Evolutionary conservation across 2,797 vertebrate species (phyloP).

Genomic region (Ptychobarbus kaznakovi): DNA sequence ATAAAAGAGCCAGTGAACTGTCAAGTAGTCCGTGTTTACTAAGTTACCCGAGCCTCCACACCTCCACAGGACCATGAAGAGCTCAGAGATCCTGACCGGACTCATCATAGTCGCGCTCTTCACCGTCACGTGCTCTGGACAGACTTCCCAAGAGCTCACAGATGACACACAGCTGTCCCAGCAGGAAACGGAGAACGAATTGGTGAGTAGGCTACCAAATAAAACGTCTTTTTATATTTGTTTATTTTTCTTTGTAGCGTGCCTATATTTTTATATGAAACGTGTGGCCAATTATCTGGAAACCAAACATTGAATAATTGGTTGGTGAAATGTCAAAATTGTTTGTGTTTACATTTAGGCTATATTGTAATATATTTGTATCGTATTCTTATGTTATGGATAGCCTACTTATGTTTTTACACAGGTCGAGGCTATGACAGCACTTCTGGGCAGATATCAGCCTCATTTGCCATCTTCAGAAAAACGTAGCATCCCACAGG

Average conservation of each 20-base stretch:
- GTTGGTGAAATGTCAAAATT: background rate
- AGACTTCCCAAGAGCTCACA: conserved; percentile 70
- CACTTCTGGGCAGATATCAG: conserved; percentile 74
- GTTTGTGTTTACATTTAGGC: background rate
- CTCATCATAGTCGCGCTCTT: conserved; percentile 72
- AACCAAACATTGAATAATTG: background rate
- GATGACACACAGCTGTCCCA: conserved; percentile 71
- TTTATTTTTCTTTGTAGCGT: background rate
- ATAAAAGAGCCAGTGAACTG: conserved; percentile 52
- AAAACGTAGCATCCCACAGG: conserved; percentile 79
- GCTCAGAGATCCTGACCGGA: conserved; percentile 67
- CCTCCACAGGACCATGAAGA: conserved; percentile 73
- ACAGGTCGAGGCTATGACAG: conserved; percentile 79
- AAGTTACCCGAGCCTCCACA: conserved; percentile 1
- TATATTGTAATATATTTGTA: background rate
- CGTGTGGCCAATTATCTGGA: background rate
- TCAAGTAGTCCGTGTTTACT: background rate
- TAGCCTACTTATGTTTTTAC: background rate
- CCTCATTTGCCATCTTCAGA: conserved; percentile 68
- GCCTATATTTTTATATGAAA: background rate
- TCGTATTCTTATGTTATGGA: too few species aligned
- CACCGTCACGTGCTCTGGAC: conserved; percentile 64
- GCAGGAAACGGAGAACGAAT: conserved; percentile 70
- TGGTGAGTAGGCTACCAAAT: conserved; percentile 71
- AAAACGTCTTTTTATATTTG: background rate